Evolutionary conservation across 1,140 invertebrate genomes (phyloP), one percentile per base, ranked within the genome.

Genomic region (Camponotus vicinus): DNA sequence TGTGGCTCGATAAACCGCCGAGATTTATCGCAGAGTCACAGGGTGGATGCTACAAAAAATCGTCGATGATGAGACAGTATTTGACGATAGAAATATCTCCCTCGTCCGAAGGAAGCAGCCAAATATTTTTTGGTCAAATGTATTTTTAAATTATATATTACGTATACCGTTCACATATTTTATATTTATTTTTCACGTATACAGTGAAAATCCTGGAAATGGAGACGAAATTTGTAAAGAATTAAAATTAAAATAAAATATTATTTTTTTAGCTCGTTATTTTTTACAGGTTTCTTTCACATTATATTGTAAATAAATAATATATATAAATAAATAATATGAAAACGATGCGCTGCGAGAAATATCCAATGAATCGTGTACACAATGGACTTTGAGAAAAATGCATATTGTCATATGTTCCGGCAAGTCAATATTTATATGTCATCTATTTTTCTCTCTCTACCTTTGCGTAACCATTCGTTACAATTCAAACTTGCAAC

Each of bases 401-500:
- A 18, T 8, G n/a, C 64, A n/a, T 3, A 69, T 32, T 70, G n/a
- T 59, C 64, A 6, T 40, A 55, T 2, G 21, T 42, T 80, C 34
- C n/a, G 15, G 11, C 61, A 79, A 40, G 1, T 32, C 37, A 57
- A 70, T 52, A 52, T 70, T 57, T 70, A 82, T 75, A 45, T 34
- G 27, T 59, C 11, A 45, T 11, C 2, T 49, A 13, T 49, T 15
- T 49, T 13, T 49, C 11, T 52, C 42, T 45, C 8, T 45, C 42
- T 11, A 8, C 8, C 40, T 83, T 75, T 63, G 18, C n/a, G 57
- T 75, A 83, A 63, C 40, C 57, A 49, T 75, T 61, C 18, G 79
- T 34, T 73, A 27, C 40, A 61, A 63, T 89, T 89, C 87, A 82
- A 86, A 84, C 83, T 84, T 27, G 27, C 45, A 67, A 76, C 70